Base-by-base conservation (phyloP, 30 jellyfish, hydroid and myxozoan species). In the Catostylus mosaicus region DNA sequence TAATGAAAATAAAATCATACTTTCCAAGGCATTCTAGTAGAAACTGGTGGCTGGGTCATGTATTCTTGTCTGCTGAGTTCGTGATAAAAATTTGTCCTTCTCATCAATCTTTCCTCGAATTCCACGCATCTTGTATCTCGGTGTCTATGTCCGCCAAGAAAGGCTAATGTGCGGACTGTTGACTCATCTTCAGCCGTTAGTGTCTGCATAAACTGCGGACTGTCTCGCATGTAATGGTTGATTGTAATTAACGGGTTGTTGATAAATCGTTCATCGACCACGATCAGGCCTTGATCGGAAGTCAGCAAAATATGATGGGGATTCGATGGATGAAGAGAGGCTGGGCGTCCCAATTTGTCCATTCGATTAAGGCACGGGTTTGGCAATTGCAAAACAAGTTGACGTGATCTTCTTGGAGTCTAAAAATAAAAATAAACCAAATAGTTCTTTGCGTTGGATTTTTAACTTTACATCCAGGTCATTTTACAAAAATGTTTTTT, bases 191-290 rank as follows among this genome's bases (percentile, higher is more conserved):
- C 60, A 63, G 35, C 48, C 16, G 78, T 30, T 0, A 27, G 45
- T 9, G 84, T 72, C 12, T 72, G 86, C 80, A 82, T 56, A 62
- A 82, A 82, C 82, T 67, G 82, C 74, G 92, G 92, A 67, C 92
- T 56, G 47, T 37, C 24, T 29, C 92, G 85, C 92, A 82, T 82
- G 80, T 50, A 35, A 43, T 82, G 92, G 67, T 82, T 82, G 67
- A 82, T 45, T 14, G 92, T 27, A 22, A 82, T 56, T 37, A 82
- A 38, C 5, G 92, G 92, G 59, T 73, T 69, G 36, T 38, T 82
- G 34, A 61, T 26, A 34, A 82, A 82, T 1, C 92, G 82, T n/a
- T 82, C 92, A 70, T 82, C 92, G 69, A 82, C 7, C 27, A 69
- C 73, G 33, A 82, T 52, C 20, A 82, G 73, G 45, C 92, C 73